Percentiles rank a stretch among this genome's conserved stretches.
phyloP scores from a whole-genome alignment of 2,888 invertebrate genomes.

The Pristionchus maxplancki region DNA sequence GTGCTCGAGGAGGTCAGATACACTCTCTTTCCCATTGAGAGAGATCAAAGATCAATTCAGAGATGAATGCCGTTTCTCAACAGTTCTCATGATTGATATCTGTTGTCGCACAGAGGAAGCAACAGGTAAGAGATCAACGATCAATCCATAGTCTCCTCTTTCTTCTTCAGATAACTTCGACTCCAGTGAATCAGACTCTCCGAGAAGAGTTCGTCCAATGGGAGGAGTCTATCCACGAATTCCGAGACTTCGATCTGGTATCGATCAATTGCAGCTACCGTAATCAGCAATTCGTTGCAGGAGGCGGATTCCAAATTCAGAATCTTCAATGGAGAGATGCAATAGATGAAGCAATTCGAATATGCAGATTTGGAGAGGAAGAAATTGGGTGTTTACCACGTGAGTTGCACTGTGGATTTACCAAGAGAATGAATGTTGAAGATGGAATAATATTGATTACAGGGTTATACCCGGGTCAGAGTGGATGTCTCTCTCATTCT shows the following conservation, averaged over 20 bases:
- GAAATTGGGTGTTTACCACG: background rate
- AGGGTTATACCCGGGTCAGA: constrained; percentile 44
- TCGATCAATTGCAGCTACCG: background rate
- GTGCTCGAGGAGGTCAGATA: constrained; percentile 55
- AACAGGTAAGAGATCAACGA: background rate
- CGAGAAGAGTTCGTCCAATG: background rate
- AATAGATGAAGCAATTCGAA: constrained; percentile 20
- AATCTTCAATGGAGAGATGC: constrained; percentile 36
- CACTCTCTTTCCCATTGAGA: background rate
- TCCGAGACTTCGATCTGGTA: constrained; percentile 6
- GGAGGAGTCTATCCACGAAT: constrained; percentile 13
- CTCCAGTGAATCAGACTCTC: background rate
- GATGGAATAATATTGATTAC: background rate
- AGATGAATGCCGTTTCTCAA: constrained; percentile 63
- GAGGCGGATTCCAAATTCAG: background rate
- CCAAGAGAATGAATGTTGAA: background rate
- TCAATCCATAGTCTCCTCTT: background rate
- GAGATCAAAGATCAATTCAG: constrained; percentile 50
- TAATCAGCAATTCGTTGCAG: background rate
- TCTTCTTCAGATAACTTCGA: background rate
- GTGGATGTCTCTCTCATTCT: constrained; percentile 38
- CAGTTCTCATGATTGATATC: constrained; percentile 64
- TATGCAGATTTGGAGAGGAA: constrained; percentile 17
- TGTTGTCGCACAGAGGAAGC: constrained; percentile 60
- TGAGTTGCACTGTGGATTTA: background rate